phyloP scores from a whole-genome alignment of 2,113 vertebrate genomes.

The Phylloscopus whistleri region DNA sequence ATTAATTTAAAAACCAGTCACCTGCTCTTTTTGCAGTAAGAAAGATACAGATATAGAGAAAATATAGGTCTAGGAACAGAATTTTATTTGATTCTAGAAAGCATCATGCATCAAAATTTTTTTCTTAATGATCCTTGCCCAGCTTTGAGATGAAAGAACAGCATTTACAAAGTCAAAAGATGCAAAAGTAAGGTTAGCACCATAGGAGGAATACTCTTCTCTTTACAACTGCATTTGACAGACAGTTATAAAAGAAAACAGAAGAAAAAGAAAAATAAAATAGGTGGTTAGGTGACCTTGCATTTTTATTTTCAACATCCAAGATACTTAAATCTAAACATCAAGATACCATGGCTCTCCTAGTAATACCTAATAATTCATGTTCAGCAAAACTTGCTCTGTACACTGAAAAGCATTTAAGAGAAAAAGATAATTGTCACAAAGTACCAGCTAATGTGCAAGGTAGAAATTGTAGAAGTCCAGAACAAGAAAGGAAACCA shows the following conservation, averaged over 20 bases:
- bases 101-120: not conserved
- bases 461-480: not conserved
- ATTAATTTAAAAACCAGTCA: not conserved
- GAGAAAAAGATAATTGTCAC: not conserved
- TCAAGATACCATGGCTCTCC: not conserved
- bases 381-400: not conserved
- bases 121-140: not conserved
- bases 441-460: not conserved
- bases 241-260: not conserved
- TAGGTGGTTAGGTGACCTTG: not conserved
- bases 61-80: not conserved
- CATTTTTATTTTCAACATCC: not conserved
- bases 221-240: not conserved
- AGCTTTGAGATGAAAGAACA: not conserved
- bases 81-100: conserved; percentile 42
- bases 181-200: not conserved
- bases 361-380: not conserved
- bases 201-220: not conserved
- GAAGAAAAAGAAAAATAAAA: not conserved
- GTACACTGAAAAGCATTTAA: not conserved
- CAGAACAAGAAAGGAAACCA: not conserved
- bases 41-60: conserved; percentile 22
- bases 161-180: not conserved
- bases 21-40: not conserved
- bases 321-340: not conserved